These are phyloP conservation scores for Gallinago undulata DNA, from an alignment of 2,113 vertebrate species.

Conservation along the genomic window DNA sequence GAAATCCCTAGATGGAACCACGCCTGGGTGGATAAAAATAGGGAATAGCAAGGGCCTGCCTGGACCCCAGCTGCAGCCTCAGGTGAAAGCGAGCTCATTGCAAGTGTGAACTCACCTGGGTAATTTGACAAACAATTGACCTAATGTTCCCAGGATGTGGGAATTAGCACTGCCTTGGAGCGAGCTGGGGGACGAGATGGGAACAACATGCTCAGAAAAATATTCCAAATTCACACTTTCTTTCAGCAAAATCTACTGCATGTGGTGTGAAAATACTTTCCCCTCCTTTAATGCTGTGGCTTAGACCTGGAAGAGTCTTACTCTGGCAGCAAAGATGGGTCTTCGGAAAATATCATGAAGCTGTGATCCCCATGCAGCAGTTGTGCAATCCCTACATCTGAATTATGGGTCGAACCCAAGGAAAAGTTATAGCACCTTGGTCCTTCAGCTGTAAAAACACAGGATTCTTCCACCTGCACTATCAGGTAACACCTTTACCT, in stretches of 20 bases:
- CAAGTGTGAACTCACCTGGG: not conserved
- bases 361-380: fast-evolving
- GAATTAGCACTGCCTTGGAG: not conserved
- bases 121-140: not conserved
- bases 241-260: not conserved
- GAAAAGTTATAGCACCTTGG: not conserved
- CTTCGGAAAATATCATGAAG: not conserved
- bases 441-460: not conserved
- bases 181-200: not conserved
- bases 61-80: not conserved
- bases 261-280: not conserved
- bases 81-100: not conserved
- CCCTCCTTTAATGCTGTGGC: not conserved
- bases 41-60: not conserved
- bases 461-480: not conserved
- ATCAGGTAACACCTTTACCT: not conserved
- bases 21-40: not conserved
- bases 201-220: not conserved
- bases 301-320: not conserved
- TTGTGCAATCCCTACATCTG: not conserved
- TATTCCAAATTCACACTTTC: not conserved
- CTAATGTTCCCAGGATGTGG: not conserved
- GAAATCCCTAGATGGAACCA: not conserved
- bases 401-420: not conserved
- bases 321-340: not conserved